phyloP scores from a whole-genome alignment of 2,113 vertebrate species.

The Lepus europaeus region DNA sequence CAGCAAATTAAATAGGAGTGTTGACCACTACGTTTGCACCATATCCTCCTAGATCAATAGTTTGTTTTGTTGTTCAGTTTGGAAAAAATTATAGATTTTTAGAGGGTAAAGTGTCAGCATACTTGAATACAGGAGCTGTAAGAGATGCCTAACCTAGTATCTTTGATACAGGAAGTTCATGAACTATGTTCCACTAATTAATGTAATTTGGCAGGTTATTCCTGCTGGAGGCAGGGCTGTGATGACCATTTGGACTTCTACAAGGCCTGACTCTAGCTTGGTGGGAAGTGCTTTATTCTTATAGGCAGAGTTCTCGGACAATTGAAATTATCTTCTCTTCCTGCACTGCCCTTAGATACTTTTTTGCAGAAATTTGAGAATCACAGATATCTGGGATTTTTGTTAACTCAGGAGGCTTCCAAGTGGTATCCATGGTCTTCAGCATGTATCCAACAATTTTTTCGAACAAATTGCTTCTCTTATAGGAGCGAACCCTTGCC shows the following conservation, averaged over 20 bases:
- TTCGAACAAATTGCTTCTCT: not conserved
- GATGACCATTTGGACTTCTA: not conserved
- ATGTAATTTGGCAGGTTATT: not conserved
- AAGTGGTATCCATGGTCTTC: not conserved
- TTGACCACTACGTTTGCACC: not conserved
- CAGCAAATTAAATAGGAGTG: not conserved
- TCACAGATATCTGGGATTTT: not conserved
- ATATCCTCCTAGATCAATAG: not conserved
- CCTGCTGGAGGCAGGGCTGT: not conserved
- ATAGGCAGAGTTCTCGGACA: not conserved
- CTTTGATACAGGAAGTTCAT: not conserved
- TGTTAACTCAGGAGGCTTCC: not conserved
- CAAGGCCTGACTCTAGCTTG: not conserved
- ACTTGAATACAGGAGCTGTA: not conserved
- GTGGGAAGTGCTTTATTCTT: not conserved
- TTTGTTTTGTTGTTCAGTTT: constrained; percentile 24
- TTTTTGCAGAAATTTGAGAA: not conserved
- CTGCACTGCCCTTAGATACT: not conserved
- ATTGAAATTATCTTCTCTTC: not conserved
- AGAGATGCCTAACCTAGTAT: not conserved
- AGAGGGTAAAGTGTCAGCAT: not conserved
- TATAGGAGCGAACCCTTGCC: not conserved
- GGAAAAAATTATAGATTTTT: constrained; percentile 17
- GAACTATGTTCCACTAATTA: not conserved
- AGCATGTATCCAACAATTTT: not conserved